Base-by-base conservation (phyloP, 1,140 invertebrate species). In the Sarcophaga bullata region DNA sequence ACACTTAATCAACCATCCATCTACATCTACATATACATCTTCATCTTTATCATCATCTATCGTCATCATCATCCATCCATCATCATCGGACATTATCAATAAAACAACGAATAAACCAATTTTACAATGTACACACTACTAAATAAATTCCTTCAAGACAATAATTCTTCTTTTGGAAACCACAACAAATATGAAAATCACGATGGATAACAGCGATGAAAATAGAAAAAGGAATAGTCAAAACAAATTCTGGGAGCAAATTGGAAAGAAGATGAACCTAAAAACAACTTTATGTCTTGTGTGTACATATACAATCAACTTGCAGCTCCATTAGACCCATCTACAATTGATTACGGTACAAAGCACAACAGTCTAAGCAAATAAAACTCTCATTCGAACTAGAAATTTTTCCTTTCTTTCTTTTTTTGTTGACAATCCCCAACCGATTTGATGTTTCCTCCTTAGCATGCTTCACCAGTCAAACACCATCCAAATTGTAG, bases 271-370 rank as follows among this genome's bases (percentile, higher is more conserved):
- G 62, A 68, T 68, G 62, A 68, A 68, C 62, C 19, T n/a, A n/a
- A 25, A 68, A 68, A 47, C 73, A 46, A 75, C 73, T 75, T 46
- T 75, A 25, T 37, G 37, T 46, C 73, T 84, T n/a, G n/a, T 85
- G 85, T 85, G 76, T 82, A 85, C 85, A 85, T 84, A 84, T 82
- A 78, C 84, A 86, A 86, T 86, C 85, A 86, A 85, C n/a, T 85
- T 86, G 85, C 85, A 86, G 83, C n/a, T 85, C 84, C 85, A 85
- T 86, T 86, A 85, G 83, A 84, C n/a, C 82, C 82, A 81, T 85
- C n/a, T 82, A 75, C 84, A 72, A 84, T 80, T 81, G 62, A 76
- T 82, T 73, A 81, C 84, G 81, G 84, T n/a, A 80, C 81, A 84
- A 73, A 58, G 52, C 73, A 54, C 83, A 81, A 83, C 75, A 73